These are phyloP conservation scores for Eucidaris tribuloides DNA, from an alignment of 35 echinoderm and acorn worm genomes.

Conservation along the genomic window DNA sequence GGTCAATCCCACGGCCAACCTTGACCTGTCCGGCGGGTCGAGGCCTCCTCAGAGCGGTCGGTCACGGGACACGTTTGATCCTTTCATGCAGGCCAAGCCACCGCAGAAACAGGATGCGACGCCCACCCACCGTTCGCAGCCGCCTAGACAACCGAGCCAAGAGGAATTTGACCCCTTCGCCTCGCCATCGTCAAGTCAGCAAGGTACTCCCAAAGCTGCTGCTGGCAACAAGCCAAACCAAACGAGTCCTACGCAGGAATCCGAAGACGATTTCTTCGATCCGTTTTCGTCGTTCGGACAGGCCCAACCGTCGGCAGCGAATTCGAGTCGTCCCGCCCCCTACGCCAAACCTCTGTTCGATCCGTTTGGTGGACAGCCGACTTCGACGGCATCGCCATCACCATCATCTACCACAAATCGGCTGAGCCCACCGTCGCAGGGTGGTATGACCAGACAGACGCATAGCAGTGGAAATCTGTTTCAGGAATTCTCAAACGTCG, in stretches of 20 bases:
- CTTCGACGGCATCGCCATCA: background rate
- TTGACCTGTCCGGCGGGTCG: background rate
- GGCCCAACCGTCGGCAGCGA: background rate
- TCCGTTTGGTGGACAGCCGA: conserved; percentile 22
- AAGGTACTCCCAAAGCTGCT: background rate
- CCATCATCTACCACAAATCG: conserved; percentile 8
- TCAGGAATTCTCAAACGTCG: conserved; percentile 33
- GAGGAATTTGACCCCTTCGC: conserved; percentile 64
- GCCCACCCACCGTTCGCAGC: background rate
- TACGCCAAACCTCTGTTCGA: conserved; percentile 37
- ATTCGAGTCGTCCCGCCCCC: too few species aligned
- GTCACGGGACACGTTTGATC: conserved; percentile 60
- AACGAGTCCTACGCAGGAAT: background rate
- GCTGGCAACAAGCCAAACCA: background rate
- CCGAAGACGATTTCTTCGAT: conserved; percentile 71
- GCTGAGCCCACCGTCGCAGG: conserved; percentile 23
- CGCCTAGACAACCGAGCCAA: background rate
- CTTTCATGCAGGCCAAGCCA: conserved; percentile 44
- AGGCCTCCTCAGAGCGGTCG: background rate
- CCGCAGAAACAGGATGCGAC: background rate
- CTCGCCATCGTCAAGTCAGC: background rate
- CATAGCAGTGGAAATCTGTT: conserved; percentile 65
- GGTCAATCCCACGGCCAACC: conserved; percentile 1
- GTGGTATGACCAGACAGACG: conserved; percentile 37
- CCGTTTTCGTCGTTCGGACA: conserved; percentile 39